These are phyloP conservation scores for Pelochelys cantorii DNA, from an alignment of 2,797 vertebrate species.

Conservation along the genomic window DNA sequence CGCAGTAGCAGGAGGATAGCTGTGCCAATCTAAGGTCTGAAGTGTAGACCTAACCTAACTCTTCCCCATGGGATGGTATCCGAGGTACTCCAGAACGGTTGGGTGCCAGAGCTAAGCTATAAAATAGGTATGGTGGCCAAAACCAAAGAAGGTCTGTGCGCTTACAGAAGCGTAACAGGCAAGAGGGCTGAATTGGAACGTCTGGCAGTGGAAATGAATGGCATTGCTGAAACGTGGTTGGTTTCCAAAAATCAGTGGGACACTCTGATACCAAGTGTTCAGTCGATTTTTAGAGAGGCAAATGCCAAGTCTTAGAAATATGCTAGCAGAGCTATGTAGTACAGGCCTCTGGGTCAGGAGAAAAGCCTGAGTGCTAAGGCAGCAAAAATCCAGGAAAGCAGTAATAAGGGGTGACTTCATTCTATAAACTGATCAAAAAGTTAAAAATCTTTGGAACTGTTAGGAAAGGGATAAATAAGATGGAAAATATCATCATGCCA, in stretches of 20 bases:
- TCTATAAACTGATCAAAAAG: neutral
- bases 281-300: neutral
- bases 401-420: neutral
- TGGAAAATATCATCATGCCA: neutral
- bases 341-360: neutral
- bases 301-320: neutral
- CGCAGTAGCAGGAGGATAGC: neutral
- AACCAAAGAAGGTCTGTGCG: neutral
- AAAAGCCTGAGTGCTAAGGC: neutral
- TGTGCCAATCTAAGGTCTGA: too few relatives aligned
- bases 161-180: neutral
- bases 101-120: neutral
- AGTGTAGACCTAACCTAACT: neutral
- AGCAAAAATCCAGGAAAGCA: constrained; percentile 4
- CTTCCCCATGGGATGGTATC: neutral
- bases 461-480: neutral
- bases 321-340: neutral
- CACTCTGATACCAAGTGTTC: neutral
- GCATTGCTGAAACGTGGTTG: neutral
- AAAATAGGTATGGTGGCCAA: neutral
- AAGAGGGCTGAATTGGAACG: neutral
- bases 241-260: neutral
- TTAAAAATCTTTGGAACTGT: neutral
- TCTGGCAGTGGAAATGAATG: neutral
- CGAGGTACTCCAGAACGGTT: neutral